Evolutionary conservation across 1,140 invertebrate genomes (phyloP), one percentile per base, ranked within the genome.

Genomic region (Microplitis demolitor): DNA sequence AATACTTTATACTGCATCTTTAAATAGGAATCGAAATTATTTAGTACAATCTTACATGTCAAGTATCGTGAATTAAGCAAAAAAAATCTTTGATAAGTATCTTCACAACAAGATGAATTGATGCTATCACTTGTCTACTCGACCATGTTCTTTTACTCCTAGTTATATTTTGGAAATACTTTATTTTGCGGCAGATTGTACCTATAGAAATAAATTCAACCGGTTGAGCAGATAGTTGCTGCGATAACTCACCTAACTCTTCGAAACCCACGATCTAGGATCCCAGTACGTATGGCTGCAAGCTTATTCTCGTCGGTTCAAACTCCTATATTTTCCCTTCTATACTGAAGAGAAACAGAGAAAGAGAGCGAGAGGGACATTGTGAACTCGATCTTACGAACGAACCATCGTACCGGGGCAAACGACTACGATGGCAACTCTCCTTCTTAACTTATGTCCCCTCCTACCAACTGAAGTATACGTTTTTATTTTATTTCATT

Each of bases 171-270:
- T 70, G 71, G 74, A 79, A 84, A 85, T 81, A 84, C 77, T 84
- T 83, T 84, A 85, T 86, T 84, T 82, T 68, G 76, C 73, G 79
- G 82, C 83, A 85, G 82, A 85, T 85, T 84, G 84, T 83, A 84
- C 81, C 82, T 83, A 83, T 85, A 82, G 82, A 83, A 82, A 85
- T 85, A 85, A 87, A 87, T 85, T 81, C 79, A 76, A 71, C 77
- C 77, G 76, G 77, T 80, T 82, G 80, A 83, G 79, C 82, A 80
- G 84, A 85, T 84, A 83, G 80, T 82, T 80, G 80, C 76, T 58
- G 74, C 81, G 79, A 82, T 82, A 82, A 82, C 77, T 82, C 81
- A 82, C 76, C 37, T 67, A 63, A 69, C 64, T 70, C 75, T 63
- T 71, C 35, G 58, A 50, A 62, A 45, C 69, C 66, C 14, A 63